These are phyloP conservation scores for Loris lydekkerianus DNA, from an alignment of 2,797 vertebrate genomes.

Conservation along the genomic window DNA sequence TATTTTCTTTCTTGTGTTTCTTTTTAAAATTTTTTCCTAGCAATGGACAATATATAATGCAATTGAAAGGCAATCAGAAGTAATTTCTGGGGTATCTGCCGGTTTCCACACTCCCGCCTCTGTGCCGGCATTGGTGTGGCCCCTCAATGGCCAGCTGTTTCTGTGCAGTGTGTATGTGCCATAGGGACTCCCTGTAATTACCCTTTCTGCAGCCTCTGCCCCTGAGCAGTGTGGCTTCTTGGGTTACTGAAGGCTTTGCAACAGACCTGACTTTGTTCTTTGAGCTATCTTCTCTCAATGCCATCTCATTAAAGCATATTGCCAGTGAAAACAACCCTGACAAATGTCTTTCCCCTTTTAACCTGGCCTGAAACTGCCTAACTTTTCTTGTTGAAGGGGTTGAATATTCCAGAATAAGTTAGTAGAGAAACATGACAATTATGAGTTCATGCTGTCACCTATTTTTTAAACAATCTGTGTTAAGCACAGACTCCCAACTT, in stretches of 20 bases:
- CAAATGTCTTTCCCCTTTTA: slow-evolving; percentile 84
- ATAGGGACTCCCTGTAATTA: slow-evolving; percentile 86
- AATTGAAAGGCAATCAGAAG: neutral
- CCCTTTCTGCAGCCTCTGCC: slow-evolving; percentile 86
- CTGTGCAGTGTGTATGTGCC: slow-evolving; percentile 23
- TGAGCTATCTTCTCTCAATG: slow-evolving; percentile 85
- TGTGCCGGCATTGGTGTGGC: neutral
- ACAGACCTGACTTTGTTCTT: slow-evolving; percentile 89
- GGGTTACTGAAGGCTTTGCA: slow-evolving; percentile 86
- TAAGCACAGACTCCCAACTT: neutral
- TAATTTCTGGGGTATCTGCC: neutral
- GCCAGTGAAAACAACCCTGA: slow-evolving; percentile 83
- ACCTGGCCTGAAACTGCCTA: slow-evolving; percentile 81
- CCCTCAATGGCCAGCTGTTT: slow-evolving; percentile 76
- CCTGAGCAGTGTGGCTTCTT: slow-evolving; percentile 83
- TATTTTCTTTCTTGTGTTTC: neutral
- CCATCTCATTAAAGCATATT: slow-evolving; percentile 87
- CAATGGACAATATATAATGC: neutral
- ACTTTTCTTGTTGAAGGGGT: slow-evolving; percentile 71
- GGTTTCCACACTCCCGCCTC: neutral
- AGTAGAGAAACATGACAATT: slow-evolving; percentile 73
- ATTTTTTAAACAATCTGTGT: slow-evolving; percentile 18
- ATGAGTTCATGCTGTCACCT: slow-evolving; percentile 61
- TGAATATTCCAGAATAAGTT: slow-evolving; percentile 78
- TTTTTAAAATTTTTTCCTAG: neutral